Evolutionary conservation across 2,888 invertebrate species (phyloP).

Genomic region (Trichacis sp.): DNA sequence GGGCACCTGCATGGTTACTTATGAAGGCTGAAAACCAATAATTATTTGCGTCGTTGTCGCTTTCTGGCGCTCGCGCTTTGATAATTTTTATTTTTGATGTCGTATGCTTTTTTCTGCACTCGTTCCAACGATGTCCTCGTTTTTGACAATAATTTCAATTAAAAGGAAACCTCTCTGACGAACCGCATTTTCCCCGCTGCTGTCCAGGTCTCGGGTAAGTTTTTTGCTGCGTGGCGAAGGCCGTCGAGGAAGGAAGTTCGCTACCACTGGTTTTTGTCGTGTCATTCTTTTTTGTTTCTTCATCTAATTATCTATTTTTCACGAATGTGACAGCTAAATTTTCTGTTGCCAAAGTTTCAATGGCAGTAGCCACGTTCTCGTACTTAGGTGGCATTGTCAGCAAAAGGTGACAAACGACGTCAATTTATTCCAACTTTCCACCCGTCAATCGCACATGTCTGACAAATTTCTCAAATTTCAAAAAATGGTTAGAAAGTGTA

Average conservation of each 20-base stretch:
- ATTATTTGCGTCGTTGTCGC: not conserved
- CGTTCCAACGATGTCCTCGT: not conserved
- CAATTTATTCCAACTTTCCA: constrained; percentile 30
- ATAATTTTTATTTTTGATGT: not conserved
- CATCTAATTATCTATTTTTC: constrained; percentile 43
- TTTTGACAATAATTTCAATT: not conserved
- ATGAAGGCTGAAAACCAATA: constrained; percentile 3
- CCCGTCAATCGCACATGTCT: constrained; percentile 37
- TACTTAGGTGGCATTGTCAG: constrained; percentile 40
- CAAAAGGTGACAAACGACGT: constrained; percentile 33
- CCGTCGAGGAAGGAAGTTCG: constrained; percentile 3
- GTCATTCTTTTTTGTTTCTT: constrained; percentile 30
- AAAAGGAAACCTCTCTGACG: constrained; percentile 4
- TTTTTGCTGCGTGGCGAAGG: not conserved
- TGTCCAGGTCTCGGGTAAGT: not conserved
- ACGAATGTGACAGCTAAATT: constrained; percentile 39
- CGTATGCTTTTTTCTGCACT: not conserved
- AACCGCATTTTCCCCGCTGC: not conserved
- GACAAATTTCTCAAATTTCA: constrained; percentile 44
- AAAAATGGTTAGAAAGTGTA: constrained; percentile 30
- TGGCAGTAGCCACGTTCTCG: constrained; percentile 44
- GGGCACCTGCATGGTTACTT: not conserved
- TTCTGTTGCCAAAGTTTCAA: constrained; percentile 33
- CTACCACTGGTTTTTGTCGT: not conserved
- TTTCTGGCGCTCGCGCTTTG: not conserved